phyloP scores from a whole-genome alignment of 2,797 vertebrate genomes.

The Enteromius mattozi region DNA sequence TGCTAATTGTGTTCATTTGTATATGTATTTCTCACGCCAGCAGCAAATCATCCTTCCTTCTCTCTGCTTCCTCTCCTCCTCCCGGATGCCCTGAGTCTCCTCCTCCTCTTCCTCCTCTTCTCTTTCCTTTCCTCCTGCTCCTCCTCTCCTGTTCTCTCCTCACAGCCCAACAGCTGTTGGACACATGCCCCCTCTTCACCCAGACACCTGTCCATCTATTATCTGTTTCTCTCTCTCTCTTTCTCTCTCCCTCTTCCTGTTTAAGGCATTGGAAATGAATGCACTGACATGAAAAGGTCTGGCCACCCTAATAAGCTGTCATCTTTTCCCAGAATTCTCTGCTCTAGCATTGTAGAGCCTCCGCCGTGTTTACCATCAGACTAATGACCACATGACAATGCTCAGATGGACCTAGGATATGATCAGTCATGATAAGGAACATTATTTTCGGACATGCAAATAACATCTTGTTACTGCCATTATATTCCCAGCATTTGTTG shows the following conservation, averaged over 20 bases:
- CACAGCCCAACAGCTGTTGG: conserved; percentile 25
- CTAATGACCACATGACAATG: conserved; percentile 52
- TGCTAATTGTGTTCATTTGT: conserved; percentile 3
- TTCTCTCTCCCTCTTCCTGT: background rate
- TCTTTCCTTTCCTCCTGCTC: conserved; percentile 2
- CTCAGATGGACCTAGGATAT: conserved; percentile 32
- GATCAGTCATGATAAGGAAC: conserved; percentile 44
- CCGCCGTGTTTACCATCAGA: conserved; percentile 35
- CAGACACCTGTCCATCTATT: conserved; percentile 34
- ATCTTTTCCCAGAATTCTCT: conserved; percentile 34
- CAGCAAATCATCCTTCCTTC: conserved; percentile 7
- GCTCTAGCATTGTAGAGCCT: conserved; percentile 22
- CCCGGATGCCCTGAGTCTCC: background rate
- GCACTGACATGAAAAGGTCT: conserved; percentile 46
- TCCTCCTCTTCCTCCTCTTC: background rate
- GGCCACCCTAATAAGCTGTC: conserved; percentile 48
- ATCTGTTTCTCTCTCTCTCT: background rate
- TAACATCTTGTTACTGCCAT: conserved; percentile 42
- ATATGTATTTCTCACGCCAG: conserved; percentile 10
- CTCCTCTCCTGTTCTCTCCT: conserved; percentile 22
- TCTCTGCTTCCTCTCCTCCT: conserved; percentile 3
- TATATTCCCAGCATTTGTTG: conserved; percentile 16
- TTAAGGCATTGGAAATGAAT: conserved; percentile 36
- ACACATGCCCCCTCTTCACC: conserved; percentile 27
- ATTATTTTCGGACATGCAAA: conserved; percentile 48